These are phyloP conservation scores for Drosophila mulleri DNA, from an alignment of 2,888 invertebrate genomes.

Conservation along the genomic window DNA sequence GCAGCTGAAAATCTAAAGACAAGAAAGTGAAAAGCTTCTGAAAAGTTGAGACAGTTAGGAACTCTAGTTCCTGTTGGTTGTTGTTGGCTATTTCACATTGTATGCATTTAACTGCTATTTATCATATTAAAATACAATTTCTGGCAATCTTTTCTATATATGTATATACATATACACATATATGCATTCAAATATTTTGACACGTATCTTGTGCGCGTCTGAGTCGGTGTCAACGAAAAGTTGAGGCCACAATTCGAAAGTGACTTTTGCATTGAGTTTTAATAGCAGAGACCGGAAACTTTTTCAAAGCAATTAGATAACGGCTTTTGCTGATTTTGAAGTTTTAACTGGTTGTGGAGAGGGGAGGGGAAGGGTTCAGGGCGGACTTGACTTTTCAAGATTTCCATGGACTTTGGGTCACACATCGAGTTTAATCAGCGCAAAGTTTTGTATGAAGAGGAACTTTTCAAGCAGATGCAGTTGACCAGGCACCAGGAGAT, in stretches of 20 bases:
- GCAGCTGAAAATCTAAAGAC: no score
- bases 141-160: neutral
- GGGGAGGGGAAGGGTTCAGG: neutral
- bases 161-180: neutral
- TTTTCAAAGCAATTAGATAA: slow-evolving; percentile 80
- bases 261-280: slow-evolving; percentile 74
- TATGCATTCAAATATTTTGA: neutral
- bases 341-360: slow-evolving; percentile 48
- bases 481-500: slow-evolving; percentile 36
- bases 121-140: neutral
- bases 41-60: no score
- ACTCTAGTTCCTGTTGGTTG: no score
- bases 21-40: no score
- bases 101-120: neutral
- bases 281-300: slow-evolving; percentile 65
- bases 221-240: slow-evolving; percentile 38
- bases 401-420: slow-evolving; percentile 36
- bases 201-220: neutral
- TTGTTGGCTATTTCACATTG: neutral
- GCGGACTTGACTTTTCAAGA: slow-evolving; percentile 5
- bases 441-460: slow-evolving; percentile 54
- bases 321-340: slow-evolving; percentile 71
- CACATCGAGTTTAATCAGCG: slow-evolving; percentile 69
- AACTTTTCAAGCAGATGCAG: slow-evolving; percentile 60
- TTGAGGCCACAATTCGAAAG: slow-evolving; percentile 56